These are phyloP conservation scores for Lepeophtheirus nordmannii DNA, from an alignment of 2,888 invertebrate genomes.

Conservation along the genomic window DNA sequence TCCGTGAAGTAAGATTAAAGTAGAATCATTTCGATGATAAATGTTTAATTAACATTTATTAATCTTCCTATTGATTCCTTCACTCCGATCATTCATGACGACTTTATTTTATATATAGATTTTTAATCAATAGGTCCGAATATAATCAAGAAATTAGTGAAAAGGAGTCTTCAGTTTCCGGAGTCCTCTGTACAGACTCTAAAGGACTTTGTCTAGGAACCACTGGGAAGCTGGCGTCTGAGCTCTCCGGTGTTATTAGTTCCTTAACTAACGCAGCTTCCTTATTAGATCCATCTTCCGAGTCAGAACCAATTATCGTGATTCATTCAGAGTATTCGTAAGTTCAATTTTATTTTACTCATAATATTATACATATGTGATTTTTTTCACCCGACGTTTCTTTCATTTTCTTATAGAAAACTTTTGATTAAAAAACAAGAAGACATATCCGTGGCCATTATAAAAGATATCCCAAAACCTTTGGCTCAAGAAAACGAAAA, in stretches of 20 bases:
- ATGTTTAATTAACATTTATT: no score
- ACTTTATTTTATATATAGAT: not conserved
- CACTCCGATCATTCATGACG: no score
- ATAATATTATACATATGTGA: not conserved
- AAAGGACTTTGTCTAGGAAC: not conserved
- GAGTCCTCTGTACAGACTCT: slow-evolving; percentile 1
- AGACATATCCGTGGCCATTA: not conserved
- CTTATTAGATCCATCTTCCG: not conserved
- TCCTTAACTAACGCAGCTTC: not conserved
- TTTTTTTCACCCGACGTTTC: no score
- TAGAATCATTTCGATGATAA: no score
- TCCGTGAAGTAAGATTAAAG: no score
- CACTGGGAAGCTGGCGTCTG: not conserved
- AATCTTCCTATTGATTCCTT: no score
- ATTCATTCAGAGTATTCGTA: not conserved
- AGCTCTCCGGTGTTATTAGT: not conserved
- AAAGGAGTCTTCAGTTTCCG: not conserved
- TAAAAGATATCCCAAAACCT: not conserved
- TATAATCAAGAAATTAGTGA: not conserved
- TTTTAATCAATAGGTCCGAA: not conserved
- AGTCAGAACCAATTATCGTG: not conserved
- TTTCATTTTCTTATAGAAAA: slow-evolving; percentile 4
- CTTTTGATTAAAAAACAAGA: slow-evolving; percentile 10
- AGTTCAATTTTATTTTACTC: not conserved
- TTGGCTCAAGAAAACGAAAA: not conserved